Evolutionary conservation across 2,888 invertebrate species (phyloP).

Genomic region (Andrena fulva): DNA sequence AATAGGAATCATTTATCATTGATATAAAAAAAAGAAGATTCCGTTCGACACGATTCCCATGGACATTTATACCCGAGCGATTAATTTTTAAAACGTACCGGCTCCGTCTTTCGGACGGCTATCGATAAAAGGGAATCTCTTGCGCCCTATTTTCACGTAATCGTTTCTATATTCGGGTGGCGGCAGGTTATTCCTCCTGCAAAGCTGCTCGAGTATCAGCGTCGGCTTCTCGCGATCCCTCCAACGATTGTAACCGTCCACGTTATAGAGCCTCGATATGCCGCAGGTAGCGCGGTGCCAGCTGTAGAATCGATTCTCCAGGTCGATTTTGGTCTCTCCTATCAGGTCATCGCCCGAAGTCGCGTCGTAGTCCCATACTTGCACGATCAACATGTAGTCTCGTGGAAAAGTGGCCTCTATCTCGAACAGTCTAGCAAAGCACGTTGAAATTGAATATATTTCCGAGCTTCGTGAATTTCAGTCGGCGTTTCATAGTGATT

Average conservation of each 20-base stretch:
- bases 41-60: neutral
- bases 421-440: constrained; percentile 88
- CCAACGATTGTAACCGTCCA: constrained; percentile 91
- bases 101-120: neutral
- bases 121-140: constrained; percentile 78
- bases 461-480: neutral
- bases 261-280: constrained; percentile 89
- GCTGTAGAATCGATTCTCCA: constrained; percentile 94
- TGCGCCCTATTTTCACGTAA: constrained; percentile 86
- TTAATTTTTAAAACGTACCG: constrained; percentile 39
- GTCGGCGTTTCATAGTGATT: neutral
- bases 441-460: neutral
- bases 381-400: constrained; percentile 90
- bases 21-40: neutral
- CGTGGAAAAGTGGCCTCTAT: constrained; percentile 90
- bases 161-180: constrained; percentile 86
- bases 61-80: neutral
- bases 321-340: constrained; percentile 93
- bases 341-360: constrained; percentile 91
- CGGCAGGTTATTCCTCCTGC: constrained; percentile 88
- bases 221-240: constrained; percentile 91
- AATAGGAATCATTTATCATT: constrained; percentile 62
- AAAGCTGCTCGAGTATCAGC: constrained; percentile 90
- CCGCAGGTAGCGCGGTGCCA: constrained; percentile 93
- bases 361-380: constrained; percentile 91